Evolutionary conservation across 2,113 vertebrate species (phyloP).

Genomic region (Ahaetulla prasina): DNA sequence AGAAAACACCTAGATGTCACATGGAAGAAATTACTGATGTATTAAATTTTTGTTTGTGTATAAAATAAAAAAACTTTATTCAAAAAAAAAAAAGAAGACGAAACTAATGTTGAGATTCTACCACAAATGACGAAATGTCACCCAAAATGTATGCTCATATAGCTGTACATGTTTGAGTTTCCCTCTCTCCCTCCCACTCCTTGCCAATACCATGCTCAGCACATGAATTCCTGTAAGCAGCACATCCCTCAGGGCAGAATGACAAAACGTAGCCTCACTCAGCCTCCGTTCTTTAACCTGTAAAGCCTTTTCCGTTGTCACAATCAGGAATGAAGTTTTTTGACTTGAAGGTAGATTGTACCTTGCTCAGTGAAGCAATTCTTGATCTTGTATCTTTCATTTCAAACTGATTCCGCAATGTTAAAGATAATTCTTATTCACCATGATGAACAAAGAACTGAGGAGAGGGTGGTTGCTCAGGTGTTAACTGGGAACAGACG

Average conservation of each 20-base stretch:
- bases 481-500: neutral
- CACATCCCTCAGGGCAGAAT: neutral
- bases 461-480: accelerated
- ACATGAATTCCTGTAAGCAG: neutral
- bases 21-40: too few relatives aligned
- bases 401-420: neutral
- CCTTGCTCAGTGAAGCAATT: neutral
- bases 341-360: neutral
- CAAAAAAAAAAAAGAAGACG: too few relatives aligned
- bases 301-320: neutral
- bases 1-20: too few relatives aligned
- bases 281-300: neutral
- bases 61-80: too few relatives aligned
- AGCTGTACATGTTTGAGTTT: neutral
- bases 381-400: neutral
- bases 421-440: constrained; percentile 5
- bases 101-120: neutral
- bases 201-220: neutral
- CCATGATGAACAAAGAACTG: constrained; percentile 15
- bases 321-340: neutral
- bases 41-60: too few relatives aligned
- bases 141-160: neutral
- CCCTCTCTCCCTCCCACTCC: neutral
- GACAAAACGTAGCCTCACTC: neutral
- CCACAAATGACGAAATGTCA: neutral